Conservation (phyloP, 2,888 invertebrate species). For the Diarsia dahlii region DNA sequence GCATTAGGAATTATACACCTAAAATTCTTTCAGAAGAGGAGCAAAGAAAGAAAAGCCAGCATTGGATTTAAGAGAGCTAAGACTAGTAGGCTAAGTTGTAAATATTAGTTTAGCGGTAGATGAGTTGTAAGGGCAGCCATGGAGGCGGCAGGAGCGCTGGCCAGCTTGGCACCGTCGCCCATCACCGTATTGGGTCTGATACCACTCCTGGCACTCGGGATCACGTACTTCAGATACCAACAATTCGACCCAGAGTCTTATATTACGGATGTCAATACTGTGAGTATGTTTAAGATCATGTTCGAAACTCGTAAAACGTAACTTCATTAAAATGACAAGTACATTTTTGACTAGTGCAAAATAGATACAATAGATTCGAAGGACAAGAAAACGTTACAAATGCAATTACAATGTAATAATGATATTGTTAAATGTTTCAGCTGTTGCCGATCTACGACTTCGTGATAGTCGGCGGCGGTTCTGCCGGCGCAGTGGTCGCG, state of each 20-base stretch:
- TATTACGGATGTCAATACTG: conserved; percentile 93
- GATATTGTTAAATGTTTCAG: conserved; percentile 86
- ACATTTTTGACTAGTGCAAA: not conserved
- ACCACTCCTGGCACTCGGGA: conserved; percentile 95
- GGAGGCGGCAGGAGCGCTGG: conserved; percentile 89
- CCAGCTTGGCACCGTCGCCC: conserved; percentile 91
- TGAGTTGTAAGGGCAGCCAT: conserved; percentile 81
- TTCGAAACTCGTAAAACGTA: not conserved
- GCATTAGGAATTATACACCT: conserved; percentile 93
- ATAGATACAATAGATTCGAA: not conserved
- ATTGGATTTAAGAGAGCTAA: conserved; percentile 91
- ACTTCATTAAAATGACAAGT: not conserved
- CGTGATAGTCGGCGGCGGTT: conserved; percentile 96
- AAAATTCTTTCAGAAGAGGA: conserved; percentile 92
- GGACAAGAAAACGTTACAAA: not conserved
- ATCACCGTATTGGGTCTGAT: conserved; percentile 94
- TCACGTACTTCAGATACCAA: conserved; percentile 95
- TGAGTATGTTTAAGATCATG: conserved; percentile 83
- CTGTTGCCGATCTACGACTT: conserved; percentile 95
- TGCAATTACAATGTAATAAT: conserved; percentile 6
- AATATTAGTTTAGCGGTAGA: conserved; percentile 86
- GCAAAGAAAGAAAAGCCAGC: conserved; percentile 90
- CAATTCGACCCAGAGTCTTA: conserved; percentile 96
- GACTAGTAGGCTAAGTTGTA: conserved; percentile 88
- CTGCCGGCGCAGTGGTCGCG: conserved; percentile 97